These are phyloP conservation scores for Saccopteryx bilineata DNA, from an alignment of 2,113 vertebrate genomes.

Conservation along the genomic window DNA sequence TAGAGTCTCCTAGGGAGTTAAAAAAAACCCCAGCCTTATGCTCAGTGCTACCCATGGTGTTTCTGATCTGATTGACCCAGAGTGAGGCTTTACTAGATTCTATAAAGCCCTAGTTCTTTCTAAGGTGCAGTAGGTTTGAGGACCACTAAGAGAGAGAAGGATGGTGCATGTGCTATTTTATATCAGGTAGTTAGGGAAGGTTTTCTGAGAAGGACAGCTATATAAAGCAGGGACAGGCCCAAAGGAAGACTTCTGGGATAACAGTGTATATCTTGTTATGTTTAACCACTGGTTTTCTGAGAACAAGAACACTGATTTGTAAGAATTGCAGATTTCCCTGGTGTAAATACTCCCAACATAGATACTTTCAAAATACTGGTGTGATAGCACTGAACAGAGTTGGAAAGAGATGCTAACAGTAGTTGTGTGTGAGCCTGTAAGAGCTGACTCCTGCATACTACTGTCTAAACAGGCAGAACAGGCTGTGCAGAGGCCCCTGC, in stretches of 20 bases:
- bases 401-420: not conserved
- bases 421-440: not conserved
- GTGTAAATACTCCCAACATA: not conserved
- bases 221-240: not conserved
- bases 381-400: not conserved
- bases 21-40: no score
- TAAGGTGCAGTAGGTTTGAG: not conserved
- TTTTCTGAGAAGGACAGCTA: not conserved
- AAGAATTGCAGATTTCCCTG: not conserved
- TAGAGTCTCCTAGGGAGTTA: not conserved
- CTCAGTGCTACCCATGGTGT: not conserved
- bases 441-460: no score
- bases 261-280: not conserved
- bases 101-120: not conserved
- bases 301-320: not conserved
- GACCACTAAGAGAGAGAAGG: not conserved
- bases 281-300: not conserved
- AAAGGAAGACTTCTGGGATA: not conserved
- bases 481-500: not conserved
- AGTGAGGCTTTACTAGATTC: not conserved
- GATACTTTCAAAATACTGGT: not conserved
- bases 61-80: not conserved
- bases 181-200: not conserved
- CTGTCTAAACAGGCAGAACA: no score
- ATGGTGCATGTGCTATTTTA: not conserved